Percentiles rank a stretch among this genome's conserved stretches.
These are phyloP conservation scores for Synergus itoensis DNA, from an alignment of 2,888 invertebrate genomes.

Conservation along the genomic window DNA sequence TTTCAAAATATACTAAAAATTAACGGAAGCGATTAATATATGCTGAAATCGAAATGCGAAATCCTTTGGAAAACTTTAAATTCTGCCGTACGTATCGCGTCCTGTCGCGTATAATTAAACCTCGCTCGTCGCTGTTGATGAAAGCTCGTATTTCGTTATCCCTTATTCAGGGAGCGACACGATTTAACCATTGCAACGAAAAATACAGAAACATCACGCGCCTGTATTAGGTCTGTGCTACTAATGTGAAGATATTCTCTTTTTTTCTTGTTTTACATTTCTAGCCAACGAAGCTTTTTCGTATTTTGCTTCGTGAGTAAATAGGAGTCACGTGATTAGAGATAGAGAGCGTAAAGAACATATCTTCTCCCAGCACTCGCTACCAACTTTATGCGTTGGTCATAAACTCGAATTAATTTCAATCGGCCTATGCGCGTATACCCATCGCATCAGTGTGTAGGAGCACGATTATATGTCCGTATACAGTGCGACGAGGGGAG, in stretches of 20 bases:
- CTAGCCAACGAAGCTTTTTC: background rate
- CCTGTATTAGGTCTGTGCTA: background rate
- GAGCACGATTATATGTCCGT: conserved; percentile 45
- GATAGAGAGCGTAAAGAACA: conserved; percentile 62
- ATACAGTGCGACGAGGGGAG: conserved; percentile 58
- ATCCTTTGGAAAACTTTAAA: background rate
- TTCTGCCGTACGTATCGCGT: background rate
- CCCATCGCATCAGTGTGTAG: conserved; percentile 46
- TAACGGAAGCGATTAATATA: too few species aligned
- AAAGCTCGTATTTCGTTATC: background rate
- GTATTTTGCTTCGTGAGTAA: conserved; percentile 3
- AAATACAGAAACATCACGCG: background rate
- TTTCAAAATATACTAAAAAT: too few species aligned
- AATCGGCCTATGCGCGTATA: conserved; percentile 70
- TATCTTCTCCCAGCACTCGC: conserved; percentile 66
- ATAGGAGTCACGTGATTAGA: conserved; percentile 22
- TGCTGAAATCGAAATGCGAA: background rate
- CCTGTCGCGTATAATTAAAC: background rate
- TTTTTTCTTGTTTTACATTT: background rate
- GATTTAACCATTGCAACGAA: background rate
- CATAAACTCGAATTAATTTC: conserved; percentile 77
- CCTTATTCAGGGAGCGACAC: background rate
- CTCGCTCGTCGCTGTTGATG: background rate
- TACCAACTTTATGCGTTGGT: conserved; percentile 66
- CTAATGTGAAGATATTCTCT: background rate